Conservation (phyloP, 2,888 invertebrate genomes). For the Watsonalla binaria region DNA sequence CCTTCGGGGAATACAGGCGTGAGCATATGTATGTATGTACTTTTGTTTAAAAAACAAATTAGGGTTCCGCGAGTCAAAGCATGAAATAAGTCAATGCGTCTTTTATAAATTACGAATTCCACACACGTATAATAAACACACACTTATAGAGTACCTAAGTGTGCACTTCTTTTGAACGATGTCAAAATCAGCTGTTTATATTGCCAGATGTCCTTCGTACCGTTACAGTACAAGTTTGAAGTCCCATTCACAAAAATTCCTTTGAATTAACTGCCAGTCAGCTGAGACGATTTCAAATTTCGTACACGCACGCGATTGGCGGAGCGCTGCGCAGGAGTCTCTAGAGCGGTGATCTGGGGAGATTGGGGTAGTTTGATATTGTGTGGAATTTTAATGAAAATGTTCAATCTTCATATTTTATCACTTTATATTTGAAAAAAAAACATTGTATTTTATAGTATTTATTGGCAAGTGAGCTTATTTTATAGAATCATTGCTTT, state of each 20-base stretch:
- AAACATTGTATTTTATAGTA: no score
- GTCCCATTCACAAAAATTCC: constrained; percentile 20
- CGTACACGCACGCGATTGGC: constrained; percentile 20
- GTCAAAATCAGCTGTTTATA: constrained; percentile 18
- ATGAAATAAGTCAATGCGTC: no score
- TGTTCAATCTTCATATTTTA: no score
- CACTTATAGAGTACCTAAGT: background rate
- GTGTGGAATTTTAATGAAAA: no score
- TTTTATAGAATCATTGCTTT: no score
- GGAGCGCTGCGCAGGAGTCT: constrained; percentile 17
- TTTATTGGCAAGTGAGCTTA: no score
- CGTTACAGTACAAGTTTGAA: constrained; percentile 22
- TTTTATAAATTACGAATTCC: no score
- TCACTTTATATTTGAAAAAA: no score
- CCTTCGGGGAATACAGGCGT: no score
- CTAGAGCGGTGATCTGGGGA: constrained; percentile 22
- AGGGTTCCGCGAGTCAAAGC: no score
- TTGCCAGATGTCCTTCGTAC: constrained; percentile 27
- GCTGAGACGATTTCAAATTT: constrained; percentile 15
- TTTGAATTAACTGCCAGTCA: constrained; percentile 15
- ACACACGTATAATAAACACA: background rate
- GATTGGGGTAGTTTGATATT: constrained; percentile 4
- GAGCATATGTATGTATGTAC: no score
- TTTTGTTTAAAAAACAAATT: no score
- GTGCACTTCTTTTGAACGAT: background rate